Evolutionary conservation across 2,888 invertebrate genomes (phyloP), one percentile per base, ranked within the genome.

Genomic region (Uloborus plumipes): DNA sequence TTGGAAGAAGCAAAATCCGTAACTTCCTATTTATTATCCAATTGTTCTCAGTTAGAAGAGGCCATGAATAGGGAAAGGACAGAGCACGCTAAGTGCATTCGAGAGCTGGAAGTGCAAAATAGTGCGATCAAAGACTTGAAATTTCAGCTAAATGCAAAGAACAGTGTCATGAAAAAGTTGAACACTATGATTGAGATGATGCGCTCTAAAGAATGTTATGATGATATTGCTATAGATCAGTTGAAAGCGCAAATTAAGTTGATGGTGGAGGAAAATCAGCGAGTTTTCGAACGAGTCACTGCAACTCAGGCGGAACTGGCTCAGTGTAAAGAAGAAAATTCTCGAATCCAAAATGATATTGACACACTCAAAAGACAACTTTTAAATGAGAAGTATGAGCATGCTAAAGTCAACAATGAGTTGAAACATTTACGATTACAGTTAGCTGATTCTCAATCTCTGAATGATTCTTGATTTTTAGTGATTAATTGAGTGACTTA

Each of bases 341-440:
- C 58, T 15, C 50, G 70, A 39, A 64, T 81, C 18, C 62, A 70
- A 47, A 81, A 59, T 47, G 74, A 81, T 50, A 31, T 81, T 18
- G 65, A 69, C 50, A 14, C 50, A 14, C n/a, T 81, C 14, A 74
- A 70, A 50, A 47, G 80, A 20, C 61, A 81, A 51, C 69, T 73
- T 31, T 9, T 70, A 1, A 74, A 81, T 70, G 74, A 74, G 51
- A 70, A 65, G 18, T 81, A 74, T 70, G 79, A 73, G 13, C 49
- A 74, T 55, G 80, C 74, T 15, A 81, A 81, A 62, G 73, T 74
- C 1, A 74, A 74, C 50, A 74, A 70, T 64, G 70, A 81, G 22
- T 16, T 81, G 18, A 81, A 58, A n/a, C 80, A 81, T 58, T 65
- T 81, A 22, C 62, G 65, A 2, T 9, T 64, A 20, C 80, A 81